Evolutionary conservation across 2,797 vertebrate species (phyloP).

Genomic region (Neopelma chrysocephalum): DNA sequence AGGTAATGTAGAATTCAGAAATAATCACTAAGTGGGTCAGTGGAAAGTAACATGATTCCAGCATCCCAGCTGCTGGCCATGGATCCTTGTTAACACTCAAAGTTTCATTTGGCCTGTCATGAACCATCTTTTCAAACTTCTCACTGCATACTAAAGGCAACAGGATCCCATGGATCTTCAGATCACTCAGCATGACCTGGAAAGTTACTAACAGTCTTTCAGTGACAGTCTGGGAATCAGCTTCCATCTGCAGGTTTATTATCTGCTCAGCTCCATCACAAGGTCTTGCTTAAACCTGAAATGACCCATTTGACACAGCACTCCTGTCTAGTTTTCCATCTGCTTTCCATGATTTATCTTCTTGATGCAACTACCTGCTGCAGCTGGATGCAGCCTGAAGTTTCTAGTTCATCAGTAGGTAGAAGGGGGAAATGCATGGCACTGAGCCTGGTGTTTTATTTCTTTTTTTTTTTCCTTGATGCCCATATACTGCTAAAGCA

Average conservation of each 20-base stretch:
- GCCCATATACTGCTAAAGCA: background rate
- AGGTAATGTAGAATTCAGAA: background rate
- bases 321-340: background rate
- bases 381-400: background rate
- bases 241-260: background rate
- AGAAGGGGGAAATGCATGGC: background rate
- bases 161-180: background rate
- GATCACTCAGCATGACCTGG: background rate
- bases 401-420: background rate
- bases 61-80: background rate
- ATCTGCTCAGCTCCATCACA: background rate
- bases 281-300: background rate
- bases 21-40: background rate
- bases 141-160: background rate
- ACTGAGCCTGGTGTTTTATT: background rate
- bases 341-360: background rate
- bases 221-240: background rate
- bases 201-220: background rate
- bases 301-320: background rate
- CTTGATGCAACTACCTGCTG: background rate
- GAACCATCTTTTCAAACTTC: slow-evolving; percentile 21
- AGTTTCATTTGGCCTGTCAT: slow-evolving; percentile 2
- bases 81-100: background rate
- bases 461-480: background rate
- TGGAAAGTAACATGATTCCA: background rate